Percentiles rank a stretch among this genome's conserved stretches.
Evolutionary conservation across 1,140 invertebrate species (phyloP).

Genomic region (Anoplolepis gracilipes): DNA sequence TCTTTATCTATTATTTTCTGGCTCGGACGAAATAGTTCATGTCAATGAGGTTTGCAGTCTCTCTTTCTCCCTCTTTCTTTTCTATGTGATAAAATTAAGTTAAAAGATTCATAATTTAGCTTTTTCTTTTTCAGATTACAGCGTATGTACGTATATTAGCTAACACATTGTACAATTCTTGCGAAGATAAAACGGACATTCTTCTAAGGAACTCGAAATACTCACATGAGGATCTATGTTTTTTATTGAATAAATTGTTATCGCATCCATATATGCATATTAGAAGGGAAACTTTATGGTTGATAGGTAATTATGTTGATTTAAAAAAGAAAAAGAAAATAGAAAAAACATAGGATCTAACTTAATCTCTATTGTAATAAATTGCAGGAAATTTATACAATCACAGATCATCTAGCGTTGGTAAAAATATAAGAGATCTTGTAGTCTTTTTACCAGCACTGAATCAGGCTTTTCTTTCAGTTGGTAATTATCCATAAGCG

Average conservation of each 20-base stretch:
- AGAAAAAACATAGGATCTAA: conserved; percentile 12
- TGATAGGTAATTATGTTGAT: conserved; percentile 76
- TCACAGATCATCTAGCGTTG: conserved; percentile 56
- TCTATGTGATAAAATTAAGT: conserved; percentile 10
- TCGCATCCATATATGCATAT: conserved; percentile 76
- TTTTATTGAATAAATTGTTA: conserved; percentile 75
- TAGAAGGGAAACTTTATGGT: conserved; percentile 81
- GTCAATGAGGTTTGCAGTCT: conserved; percentile 35
- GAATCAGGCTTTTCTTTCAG: conserved; percentile 58
- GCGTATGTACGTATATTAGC: conserved; percentile 79
- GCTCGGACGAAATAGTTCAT: not conserved
- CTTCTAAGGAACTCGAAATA: conserved; percentile 77
- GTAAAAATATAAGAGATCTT: conserved; percentile 49
- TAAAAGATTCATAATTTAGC: not conserved
- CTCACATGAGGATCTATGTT: conserved; percentile 54
- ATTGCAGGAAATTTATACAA: conserved; percentile 78
- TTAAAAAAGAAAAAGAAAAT: not conserved
- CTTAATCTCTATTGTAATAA: conserved; percentile 27
- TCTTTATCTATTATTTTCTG: conserved; percentile 37
- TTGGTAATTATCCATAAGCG: not conserved
- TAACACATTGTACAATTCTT: conserved; percentile 74
- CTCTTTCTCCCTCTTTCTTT: not conserved
- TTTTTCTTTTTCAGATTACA: conserved; percentile 73
- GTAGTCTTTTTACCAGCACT: conserved; percentile 65
- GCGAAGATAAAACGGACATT: conserved; percentile 69